A percentile compares a stretch with the other conserved stretches of the same genome.
Evolutionary conservation across 2,113 vertebrate genomes (phyloP).

Genomic region (Anguilla rostrata): DNA sequence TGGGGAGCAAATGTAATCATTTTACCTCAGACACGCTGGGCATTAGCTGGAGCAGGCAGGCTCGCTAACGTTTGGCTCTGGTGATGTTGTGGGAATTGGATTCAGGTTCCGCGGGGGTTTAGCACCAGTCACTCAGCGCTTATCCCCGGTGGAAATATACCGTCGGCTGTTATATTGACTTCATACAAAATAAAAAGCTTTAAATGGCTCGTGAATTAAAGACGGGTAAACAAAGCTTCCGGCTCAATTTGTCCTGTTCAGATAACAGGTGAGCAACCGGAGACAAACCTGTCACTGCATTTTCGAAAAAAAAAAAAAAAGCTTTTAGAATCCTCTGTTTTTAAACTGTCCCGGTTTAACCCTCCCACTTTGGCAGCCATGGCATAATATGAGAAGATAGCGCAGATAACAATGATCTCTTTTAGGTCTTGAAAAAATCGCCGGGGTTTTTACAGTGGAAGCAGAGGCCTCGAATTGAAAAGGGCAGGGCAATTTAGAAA

Average conservation of each 20-base stretch:
- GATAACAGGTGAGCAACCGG: too few relatives aligned
- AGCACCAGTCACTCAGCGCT: background rate
- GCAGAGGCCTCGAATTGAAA: background rate
- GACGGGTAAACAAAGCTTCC: background rate
- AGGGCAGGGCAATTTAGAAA: too few relatives aligned
- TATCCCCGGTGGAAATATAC: background rate
- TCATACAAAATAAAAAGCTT: background rate
- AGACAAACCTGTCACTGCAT: background rate
- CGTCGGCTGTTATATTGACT: background rate
- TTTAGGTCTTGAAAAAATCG: background rate
- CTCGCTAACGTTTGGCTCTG: background rate
- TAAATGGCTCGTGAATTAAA: background rate
- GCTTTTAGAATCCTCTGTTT: background rate
- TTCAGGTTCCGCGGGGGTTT: background rate
- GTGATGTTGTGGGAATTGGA: background rate
- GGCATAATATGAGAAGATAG: background rate
- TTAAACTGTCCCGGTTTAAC: background rate
- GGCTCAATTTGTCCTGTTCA: too few relatives aligned
- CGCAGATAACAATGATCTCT: background rate
- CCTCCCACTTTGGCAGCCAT: too few relatives aligned
- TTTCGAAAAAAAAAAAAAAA: background rate
- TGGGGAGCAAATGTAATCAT: background rate
- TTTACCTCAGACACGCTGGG: background rate
- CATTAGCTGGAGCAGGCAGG: background rate
- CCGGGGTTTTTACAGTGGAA: background rate